phyloP scores from a whole-genome alignment of 1,140 invertebrate genomes.

The Drosophila lowei region DNA sequence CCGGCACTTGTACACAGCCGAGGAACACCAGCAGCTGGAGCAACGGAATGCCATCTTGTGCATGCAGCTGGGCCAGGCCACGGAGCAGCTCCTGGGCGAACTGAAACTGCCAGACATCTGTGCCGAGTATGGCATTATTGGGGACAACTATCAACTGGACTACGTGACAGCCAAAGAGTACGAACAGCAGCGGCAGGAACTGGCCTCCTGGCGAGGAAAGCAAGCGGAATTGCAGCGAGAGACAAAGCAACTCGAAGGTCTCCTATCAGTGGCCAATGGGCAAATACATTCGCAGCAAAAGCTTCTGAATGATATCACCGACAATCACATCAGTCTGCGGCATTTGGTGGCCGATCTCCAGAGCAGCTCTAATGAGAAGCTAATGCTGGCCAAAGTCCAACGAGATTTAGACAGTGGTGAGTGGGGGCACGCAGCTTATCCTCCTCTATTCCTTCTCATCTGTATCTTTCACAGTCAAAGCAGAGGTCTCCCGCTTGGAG shows the following conservation, averaged over 20 bases:
- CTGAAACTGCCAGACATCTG: constrained; percentile 53
- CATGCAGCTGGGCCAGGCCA: constrained; percentile 61
- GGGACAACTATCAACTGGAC: constrained; percentile 69
- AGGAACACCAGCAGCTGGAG: constrained; percentile 67
- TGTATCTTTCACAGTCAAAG: constrained; percentile 50
- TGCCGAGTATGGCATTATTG: constrained; percentile 72
- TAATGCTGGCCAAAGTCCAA: constrained; percentile 74
- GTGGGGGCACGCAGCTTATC: background rate
- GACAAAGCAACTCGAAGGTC: constrained; percentile 81
- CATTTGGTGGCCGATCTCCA: constrained; percentile 82
- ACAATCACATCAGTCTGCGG: constrained; percentile 78
- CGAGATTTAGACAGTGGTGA: constrained; percentile 73
- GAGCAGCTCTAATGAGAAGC: constrained; percentile 72
- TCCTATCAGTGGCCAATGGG: constrained; percentile 81
- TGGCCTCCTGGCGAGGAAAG: constrained; percentile 47
- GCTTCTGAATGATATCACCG: constrained; percentile 76
- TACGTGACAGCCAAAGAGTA: constrained; percentile 69
- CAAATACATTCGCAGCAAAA: constrained; percentile 80
- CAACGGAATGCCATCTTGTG: constrained; percentile 55
- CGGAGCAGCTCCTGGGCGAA: constrained; percentile 60
- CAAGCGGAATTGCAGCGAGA: constrained; percentile 73
- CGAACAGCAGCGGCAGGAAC: constrained; percentile 50
- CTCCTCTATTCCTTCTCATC: background rate
- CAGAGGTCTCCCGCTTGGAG: constrained; percentile 58
- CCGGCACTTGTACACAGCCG: constrained; percentile 41